Evolutionary conservation across 2,113 vertebrate species (phyloP).

Genomic region (Bujurquina vittata): DNA sequence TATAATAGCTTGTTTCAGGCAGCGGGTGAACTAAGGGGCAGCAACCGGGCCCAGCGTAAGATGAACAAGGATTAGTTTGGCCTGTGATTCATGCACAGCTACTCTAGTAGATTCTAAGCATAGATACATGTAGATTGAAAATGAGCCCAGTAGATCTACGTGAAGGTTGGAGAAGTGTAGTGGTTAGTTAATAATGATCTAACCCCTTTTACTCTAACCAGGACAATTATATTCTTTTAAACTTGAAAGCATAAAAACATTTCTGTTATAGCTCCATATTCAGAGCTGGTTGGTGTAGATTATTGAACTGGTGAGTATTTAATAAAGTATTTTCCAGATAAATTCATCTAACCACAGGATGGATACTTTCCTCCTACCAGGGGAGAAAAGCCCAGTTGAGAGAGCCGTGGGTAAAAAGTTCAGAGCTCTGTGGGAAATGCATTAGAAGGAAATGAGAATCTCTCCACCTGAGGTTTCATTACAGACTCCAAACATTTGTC

Average conservation of each 20-base stretch:
- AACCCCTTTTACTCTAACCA: not conserved
- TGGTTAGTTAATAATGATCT: not conserved
- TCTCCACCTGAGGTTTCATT: slow-evolving; percentile 39
- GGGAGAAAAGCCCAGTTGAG: not conserved
- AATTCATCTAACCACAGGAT: not conserved
- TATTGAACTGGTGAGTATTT: not conserved
- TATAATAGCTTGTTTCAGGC: not conserved
- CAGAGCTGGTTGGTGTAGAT: not conserved
- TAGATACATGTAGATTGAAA: not conserved
- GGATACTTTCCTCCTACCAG: not conserved
- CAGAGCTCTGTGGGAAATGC: slow-evolving; percentile 1
- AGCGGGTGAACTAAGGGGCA: not conserved
- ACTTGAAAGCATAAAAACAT: not conserved
- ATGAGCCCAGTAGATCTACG: not conserved
- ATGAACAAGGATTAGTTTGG: not conserved
- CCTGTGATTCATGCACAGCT: not conserved
- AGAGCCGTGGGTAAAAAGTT: slow-evolving; percentile 3
- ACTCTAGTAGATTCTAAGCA: not conserved
- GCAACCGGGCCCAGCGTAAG: not conserved
- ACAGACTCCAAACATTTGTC: slow-evolving; percentile 23
- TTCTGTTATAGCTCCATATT: not conserved
- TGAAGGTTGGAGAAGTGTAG: not conserved
- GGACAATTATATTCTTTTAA: not conserved
- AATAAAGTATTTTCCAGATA: not conserved
- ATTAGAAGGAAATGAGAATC: slow-evolving; percentile 35